Evolutionary conservation across 2,113 vertebrate genomes (phyloP).

Genomic region (Phoenicopterus ruber): DNA sequence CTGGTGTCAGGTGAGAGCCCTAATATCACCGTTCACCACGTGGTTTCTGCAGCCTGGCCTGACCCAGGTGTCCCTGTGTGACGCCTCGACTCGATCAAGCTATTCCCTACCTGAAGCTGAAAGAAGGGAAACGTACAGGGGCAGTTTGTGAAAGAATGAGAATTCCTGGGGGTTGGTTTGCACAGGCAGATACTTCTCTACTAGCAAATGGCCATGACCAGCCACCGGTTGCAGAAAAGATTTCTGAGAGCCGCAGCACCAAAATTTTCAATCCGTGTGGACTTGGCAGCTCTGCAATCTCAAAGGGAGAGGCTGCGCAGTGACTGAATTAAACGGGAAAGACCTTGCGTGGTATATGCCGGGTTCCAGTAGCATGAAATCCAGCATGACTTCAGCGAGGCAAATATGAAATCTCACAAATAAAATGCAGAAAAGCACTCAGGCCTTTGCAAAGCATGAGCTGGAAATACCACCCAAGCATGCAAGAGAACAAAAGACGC

Average conservation of each 20-base stretch:
- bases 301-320: not conserved
- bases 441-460: not conserved
- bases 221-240: not conserved
- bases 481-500: too few relatives aligned
- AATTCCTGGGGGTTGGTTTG: not conserved
- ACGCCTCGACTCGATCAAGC: not conserved
- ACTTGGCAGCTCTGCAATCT: not conserved
- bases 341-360: not conserved
- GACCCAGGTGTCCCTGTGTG: not conserved
- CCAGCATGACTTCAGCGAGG: not conserved
- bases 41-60: not conserved
- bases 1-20: not conserved
- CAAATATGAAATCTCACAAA: not conserved
- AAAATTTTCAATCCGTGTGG: not conserved
- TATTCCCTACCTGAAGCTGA: not conserved
- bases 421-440: not conserved
- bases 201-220: not conserved
- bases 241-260: not conserved
- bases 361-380: not conserved
- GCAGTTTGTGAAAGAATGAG: not conserved
- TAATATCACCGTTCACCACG: not conserved
- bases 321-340: not conserved
- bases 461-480: not conserved
- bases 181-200: not conserved
- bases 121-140: not conserved